Conservation (phyloP, 30 jellyfish, hydroid and myxozoan species). For the Chrysaora quinquecirrha region DNA sequence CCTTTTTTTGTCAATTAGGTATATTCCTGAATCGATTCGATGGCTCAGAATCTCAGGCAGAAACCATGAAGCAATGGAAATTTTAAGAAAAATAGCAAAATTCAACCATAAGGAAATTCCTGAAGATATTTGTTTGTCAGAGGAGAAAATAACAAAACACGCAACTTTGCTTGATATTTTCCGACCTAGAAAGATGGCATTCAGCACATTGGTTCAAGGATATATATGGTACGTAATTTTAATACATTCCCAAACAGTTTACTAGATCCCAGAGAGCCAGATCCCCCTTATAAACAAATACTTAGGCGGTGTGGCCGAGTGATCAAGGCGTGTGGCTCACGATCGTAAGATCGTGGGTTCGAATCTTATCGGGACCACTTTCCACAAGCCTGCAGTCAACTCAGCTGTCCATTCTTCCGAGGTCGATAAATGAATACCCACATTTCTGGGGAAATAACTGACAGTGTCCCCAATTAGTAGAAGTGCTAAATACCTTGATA, state of each 20-base stretch:
- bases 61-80: conserved; percentile 58
- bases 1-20: conserved; percentile 11
- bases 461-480: too few species aligned
- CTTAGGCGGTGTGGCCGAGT: too few species aligned
- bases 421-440: too few species aligned
- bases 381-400: too few species aligned
- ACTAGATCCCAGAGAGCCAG: too few species aligned
- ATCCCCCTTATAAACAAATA: not conserved
- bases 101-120: conserved; percentile 47
- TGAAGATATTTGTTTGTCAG: not conserved
- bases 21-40: conserved; percentile 85
- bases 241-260: too few species aligned
- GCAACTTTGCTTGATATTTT: conserved; percentile 38
- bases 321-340: too few species aligned
- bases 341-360: too few species aligned
- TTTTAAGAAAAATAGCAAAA: conserved; percentile 56
- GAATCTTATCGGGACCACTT: too few species aligned
- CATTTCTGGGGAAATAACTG: too few species aligned
- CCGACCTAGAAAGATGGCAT: conserved; percentile 55
- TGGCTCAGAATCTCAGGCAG: conserved; percentile 73
- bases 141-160: conserved; percentile 4
- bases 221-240: conserved; percentile 59
- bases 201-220: conserved; percentile 73
- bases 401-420: too few species aligned
- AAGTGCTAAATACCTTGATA: too few species aligned